Conservation (phyloP, 1,140 invertebrate species). For the Trichonephila inaurata region DNA sequence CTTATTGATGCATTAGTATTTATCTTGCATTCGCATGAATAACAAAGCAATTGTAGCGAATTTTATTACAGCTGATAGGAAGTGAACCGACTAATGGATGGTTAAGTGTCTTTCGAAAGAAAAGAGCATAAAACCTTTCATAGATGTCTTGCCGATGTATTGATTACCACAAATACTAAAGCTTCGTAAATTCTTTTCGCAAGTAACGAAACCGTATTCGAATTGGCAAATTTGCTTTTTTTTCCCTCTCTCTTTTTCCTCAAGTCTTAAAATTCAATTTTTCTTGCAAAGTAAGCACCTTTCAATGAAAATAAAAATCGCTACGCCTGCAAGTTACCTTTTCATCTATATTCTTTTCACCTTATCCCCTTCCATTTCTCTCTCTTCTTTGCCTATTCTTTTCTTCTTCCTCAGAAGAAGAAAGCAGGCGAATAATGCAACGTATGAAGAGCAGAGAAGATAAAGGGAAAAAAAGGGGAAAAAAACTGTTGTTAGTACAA, state of each 20-base stretch:
- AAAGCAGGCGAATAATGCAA: background rate
- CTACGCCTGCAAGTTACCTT: background rate
- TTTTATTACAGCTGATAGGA: no score
- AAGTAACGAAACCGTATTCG: background rate
- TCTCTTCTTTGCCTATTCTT: background rate
- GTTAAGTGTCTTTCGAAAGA: background rate
- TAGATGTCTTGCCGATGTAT: background rate
- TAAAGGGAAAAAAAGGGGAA: no score
- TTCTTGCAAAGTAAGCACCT: conserved; percentile 51
- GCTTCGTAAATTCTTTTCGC: background rate
- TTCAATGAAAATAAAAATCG: conserved; percentile 35
- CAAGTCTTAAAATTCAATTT: conserved; percentile 38
- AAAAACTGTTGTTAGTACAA: conserved; percentile 17
- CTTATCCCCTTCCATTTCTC: background rate
- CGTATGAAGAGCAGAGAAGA: background rate
- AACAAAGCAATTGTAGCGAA: no score
- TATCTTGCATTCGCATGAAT: no score
- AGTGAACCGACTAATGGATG: no score
- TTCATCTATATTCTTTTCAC: background rate
- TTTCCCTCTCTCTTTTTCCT: no score
- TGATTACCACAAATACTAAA: background rate
- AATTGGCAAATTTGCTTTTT: background rate
- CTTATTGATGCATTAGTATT: no score
- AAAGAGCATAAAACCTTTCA: background rate
- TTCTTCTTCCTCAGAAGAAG: background rate